Conservation (phyloP, 2,113 vertebrate species). For the Gallinago paraguaiae region DNA sequence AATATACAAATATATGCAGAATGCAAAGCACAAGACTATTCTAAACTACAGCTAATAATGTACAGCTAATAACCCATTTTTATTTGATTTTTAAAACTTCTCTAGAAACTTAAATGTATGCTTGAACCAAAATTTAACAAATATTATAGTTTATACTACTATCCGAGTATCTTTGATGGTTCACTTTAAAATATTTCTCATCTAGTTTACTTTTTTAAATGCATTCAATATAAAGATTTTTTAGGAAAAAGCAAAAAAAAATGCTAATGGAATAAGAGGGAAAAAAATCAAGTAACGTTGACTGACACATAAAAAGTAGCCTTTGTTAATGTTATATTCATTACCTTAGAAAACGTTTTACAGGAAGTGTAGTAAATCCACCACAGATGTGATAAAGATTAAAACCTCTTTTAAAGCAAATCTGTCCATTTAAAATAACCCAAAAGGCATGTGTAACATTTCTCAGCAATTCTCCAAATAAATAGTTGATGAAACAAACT, state of each 20-base stretch:
- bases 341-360: conserved; percentile 9
- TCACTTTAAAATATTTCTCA: not conserved
- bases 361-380: conserved; percentile 41
- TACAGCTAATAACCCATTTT: not conserved
- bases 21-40: not conserved
- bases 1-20: not conserved
- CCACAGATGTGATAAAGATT: conserved; percentile 52
- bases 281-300: not conserved
- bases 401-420: conserved; percentile 44
- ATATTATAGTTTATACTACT: not conserved
- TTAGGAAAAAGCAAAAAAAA: not conserved
- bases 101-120: not conserved
- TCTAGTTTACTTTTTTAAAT: conserved; percentile 12
- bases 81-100: not conserved
- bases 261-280: not conserved
- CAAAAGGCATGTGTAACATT: conserved; percentile 34
- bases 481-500: conserved; percentile 13
- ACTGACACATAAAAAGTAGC: conserved; percentile 1
- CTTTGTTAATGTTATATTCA: conserved; percentile 23
- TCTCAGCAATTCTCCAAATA: conserved; percentile 23
- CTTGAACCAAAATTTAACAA: not conserved
- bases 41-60: not conserved
- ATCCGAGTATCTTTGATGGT: not conserved
- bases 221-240: not conserved
- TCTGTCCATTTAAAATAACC: conserved; percentile 40